Evolutionary conservation across 2,888 invertebrate species (phyloP).

Genomic region (Himalopsyche kuldschensis): DNA sequence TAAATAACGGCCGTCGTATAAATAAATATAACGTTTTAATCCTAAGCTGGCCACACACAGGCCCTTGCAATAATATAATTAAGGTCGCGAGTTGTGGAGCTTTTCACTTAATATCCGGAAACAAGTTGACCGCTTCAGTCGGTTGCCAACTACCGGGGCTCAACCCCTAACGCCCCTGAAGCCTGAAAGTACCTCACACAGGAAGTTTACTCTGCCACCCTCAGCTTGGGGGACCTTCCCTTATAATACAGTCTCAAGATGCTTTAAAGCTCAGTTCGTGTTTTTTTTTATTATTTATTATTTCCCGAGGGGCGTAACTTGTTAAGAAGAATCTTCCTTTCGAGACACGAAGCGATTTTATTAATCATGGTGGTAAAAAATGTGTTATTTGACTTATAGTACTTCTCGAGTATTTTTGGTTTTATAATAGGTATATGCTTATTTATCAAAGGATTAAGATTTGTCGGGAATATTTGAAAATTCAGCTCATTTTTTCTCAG

Average conservation of each 20-base stretch:
- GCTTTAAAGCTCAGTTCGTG: not conserved
- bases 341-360: not conserved
- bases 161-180: not conserved
- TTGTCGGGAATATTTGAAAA: too few species aligned
- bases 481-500: too few species aligned
- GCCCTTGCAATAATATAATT: conserved; percentile 12
- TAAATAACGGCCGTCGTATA: conserved; percentile 2
- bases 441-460: too few species aligned
- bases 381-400: not conserved
- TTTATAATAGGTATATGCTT: too few species aligned
- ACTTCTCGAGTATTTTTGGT: too few species aligned
- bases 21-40: conserved; percentile 2
- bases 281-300: not conserved
- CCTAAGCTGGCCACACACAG: not conserved
- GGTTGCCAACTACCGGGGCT: not conserved
- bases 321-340: not conserved
- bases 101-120: conserved; percentile 31
- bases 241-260: not conserved
- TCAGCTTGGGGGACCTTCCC: not conserved
- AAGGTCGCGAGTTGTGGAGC: conserved; percentile 14
- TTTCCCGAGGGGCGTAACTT: not conserved
- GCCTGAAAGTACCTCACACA: not conserved
- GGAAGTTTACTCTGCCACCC: not conserved
- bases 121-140: conserved; percentile 15
- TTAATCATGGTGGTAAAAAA: not conserved